phyloP scores from a whole-genome alignment of 2,888 invertebrate species.

The Rhamnusium bicolor region DNA sequence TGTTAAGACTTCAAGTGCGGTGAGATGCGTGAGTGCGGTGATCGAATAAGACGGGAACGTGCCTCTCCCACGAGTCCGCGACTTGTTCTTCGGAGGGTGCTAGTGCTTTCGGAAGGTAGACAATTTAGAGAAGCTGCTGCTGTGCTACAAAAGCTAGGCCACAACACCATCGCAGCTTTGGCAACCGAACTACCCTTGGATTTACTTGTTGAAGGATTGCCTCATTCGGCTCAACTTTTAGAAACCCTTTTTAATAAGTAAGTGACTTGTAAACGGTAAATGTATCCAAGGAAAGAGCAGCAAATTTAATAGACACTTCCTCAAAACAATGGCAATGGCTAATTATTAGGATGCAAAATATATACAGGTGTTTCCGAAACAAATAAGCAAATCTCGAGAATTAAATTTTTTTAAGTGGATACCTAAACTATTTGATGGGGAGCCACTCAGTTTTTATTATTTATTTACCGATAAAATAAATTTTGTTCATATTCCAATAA shows the following conservation, averaged over 20 bases:
- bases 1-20: slow-evolving; percentile 56
- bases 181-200: slow-evolving; percentile 88
- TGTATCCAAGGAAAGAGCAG: too few species aligned
- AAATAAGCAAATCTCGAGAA: too few species aligned
- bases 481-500: too few species aligned
- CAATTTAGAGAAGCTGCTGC: slow-evolving; percentile 94
- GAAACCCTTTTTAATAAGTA: slow-evolving; percentile 86
- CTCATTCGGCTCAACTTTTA: slow-evolving; percentile 88
- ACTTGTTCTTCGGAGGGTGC: slow-evolving; percentile 79
- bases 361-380: too few species aligned
- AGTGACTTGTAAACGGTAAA: slow-evolving; percentile 56
- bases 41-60: slow-evolving; percentile 80
- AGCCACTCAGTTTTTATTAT: too few species aligned
- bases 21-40: slow-evolving; percentile 81
- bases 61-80: slow-evolving; percentile 78
- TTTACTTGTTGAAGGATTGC: slow-evolving; percentile 89
- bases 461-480: too few species aligned
- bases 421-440: too few species aligned
- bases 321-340: too few species aligned
- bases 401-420: too few species aligned
- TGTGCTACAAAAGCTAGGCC: slow-evolving; percentile 85
- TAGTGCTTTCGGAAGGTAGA: slow-evolving; percentile 88
- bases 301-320: too few species aligned
- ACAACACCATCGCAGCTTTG: slow-evolving; percentile 84
- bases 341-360: too few species aligned